Percentiles rank a stretch among this genome's conserved stretches.
Conservation (phyloP, 2,797 vertebrate genomes). For the Phrynocephalus forsythii region DNA sequence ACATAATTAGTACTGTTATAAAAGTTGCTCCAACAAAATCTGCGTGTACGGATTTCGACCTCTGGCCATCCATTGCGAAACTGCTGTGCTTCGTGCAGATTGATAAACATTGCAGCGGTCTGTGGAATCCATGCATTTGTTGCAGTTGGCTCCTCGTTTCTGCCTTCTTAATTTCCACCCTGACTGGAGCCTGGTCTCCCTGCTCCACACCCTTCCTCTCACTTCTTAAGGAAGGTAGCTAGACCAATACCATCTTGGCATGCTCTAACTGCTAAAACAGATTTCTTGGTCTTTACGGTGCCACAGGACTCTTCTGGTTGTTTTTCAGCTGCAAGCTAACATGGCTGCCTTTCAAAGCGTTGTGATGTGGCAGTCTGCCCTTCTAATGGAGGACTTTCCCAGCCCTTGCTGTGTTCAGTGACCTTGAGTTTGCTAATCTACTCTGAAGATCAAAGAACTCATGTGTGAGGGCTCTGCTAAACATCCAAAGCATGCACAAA, state of each 20-base stretch:
- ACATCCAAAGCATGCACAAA: slow-evolving; percentile 1
- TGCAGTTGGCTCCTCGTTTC: slow-evolving; percentile 54
- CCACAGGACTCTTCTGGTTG: neutral
- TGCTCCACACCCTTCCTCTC: neutral
- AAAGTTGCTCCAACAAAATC: slow-evolving; percentile 4
- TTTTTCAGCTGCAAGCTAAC: neutral
- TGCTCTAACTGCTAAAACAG: slow-evolving; percentile 58
- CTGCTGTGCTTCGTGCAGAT: neutral
- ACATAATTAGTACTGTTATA: neutral
- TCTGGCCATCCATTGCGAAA: slow-evolving; percentile 11
- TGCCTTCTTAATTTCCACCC: slow-evolving; percentile 46
- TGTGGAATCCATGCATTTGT: slow-evolving; percentile 11
- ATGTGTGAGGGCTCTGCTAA: neutral
- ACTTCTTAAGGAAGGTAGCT: slow-evolving; percentile 15
- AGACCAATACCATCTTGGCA: neutral
- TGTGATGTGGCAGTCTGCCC: slow-evolving; percentile 22
- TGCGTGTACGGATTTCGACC: neutral
- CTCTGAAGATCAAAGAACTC: accelerated
- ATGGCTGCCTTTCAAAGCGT: neutral
- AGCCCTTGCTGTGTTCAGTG: neutral
- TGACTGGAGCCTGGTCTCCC: too few species aligned
- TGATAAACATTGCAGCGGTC: slow-evolving; percentile 8
- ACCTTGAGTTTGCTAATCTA: neutral
- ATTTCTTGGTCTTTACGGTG: neutral
- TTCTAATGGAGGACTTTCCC: slow-evolving; percentile 31